These are phyloP conservation scores for Nysson spinosus DNA, from an alignment of 2,888 invertebrate genomes.

Conservation along the genomic window DNA sequence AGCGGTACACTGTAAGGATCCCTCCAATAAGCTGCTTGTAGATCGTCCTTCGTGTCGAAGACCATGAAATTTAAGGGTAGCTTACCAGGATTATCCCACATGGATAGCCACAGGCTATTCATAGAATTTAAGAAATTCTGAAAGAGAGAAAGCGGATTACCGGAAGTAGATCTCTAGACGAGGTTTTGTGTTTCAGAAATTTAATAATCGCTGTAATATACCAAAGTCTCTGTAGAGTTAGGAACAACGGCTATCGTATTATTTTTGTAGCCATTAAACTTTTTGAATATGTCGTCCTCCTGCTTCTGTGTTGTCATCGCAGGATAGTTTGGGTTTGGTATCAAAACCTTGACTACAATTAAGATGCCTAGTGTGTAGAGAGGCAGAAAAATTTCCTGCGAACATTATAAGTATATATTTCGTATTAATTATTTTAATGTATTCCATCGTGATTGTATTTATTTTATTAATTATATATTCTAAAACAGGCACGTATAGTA, in stretches of 20 bases:
- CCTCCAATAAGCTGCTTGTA: slow-evolving; percentile 84
- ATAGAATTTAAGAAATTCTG: slow-evolving; percentile 80
- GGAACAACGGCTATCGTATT: slow-evolving; percentile 85
- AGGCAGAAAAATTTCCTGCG: slow-evolving; percentile 87
- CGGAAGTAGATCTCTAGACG: too few relatives aligned
- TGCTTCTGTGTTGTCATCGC: slow-evolving; percentile 83
- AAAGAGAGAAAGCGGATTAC: slow-evolving; percentile 6
- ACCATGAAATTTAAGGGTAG: slow-evolving; percentile 83
- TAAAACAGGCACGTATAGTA: too few relatives aligned
- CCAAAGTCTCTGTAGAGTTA: slow-evolving; percentile 80
- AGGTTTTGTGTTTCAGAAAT: background rate
- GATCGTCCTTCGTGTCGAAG: slow-evolving; percentile 83
- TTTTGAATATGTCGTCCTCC: slow-evolving; percentile 79
- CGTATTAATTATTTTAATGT: background rate
- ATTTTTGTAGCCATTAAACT: slow-evolving; percentile 80
- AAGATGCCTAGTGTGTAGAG: slow-evolving; percentile 87
- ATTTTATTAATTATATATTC: too few relatives aligned
- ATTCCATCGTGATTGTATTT: background rate
- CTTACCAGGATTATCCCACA: slow-evolving; percentile 78
- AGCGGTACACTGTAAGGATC: slow-evolving; percentile 84
- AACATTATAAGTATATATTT: slow-evolving; percentile 26
- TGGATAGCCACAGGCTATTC: slow-evolving; percentile 81
- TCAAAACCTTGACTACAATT: slow-evolving; percentile 85
- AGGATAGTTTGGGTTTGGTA: slow-evolving; percentile 88
- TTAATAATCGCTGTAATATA: slow-evolving; percentile 55